Conservation (phyloP, 2,113 vertebrate species). For the Colossoma macropomum region DNA sequence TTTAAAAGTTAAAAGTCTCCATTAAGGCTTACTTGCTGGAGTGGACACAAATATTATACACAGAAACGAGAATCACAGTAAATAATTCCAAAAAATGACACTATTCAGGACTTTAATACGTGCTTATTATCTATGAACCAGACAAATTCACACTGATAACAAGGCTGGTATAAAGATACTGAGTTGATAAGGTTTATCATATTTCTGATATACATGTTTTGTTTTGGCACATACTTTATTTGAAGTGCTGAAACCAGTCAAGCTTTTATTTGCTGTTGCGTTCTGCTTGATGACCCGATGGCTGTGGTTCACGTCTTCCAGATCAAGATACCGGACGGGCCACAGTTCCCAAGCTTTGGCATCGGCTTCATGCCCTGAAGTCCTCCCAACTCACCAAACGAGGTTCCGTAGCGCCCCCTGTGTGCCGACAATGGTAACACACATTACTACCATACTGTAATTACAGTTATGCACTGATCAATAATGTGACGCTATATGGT, state of each 20-base stretch:
- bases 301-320: not conserved
- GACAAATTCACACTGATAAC: too few relatives aligned
- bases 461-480: not conserved
- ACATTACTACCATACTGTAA: not conserved
- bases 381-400: not conserved
- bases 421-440: constrained; percentile 27
- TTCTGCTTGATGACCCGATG: not conserved
- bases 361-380: constrained; percentile 19
- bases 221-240: too few relatives aligned
- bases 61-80: too few relatives aligned
- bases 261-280: not conserved
- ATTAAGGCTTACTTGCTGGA: too few relatives aligned
- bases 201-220: too few relatives aligned
- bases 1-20: too few relatives aligned
- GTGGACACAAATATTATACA: too few relatives aligned
- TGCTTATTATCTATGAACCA: too few relatives aligned
- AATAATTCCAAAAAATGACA: too few relatives aligned
- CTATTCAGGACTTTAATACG: too few relatives aligned
- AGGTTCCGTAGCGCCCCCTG: constrained; percentile 53
- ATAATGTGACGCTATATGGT: not conserved
- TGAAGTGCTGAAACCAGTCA: not conserved
- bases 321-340: not conserved
- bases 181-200: too few relatives aligned
- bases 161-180: too few relatives aligned
- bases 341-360: constrained; percentile 26